These are phyloP conservation scores for Arrhamphus sclerolepis DNA, from an alignment of 2,797 vertebrate genomes.

Conservation along the genomic window DNA sequence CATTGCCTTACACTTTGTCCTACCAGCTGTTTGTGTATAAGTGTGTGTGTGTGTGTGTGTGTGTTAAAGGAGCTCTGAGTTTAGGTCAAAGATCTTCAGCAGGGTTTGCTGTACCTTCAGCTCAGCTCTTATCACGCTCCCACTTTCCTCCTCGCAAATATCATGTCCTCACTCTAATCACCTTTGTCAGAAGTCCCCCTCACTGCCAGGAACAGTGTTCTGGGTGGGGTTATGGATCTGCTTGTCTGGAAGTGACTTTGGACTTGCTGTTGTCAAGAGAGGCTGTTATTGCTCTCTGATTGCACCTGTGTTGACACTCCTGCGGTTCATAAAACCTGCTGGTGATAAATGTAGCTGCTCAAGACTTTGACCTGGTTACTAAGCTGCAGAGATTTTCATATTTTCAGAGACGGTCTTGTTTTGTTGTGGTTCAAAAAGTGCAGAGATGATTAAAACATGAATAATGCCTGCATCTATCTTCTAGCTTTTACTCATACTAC, in stretches of 20 bases:
- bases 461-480: no score
- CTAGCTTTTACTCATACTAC: no score
- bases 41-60: no score
- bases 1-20: no score
- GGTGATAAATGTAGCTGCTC: background rate
- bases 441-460: no score
- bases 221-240: slow-evolving; percentile 18
- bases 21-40: no score
- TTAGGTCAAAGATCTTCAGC: slow-evolving; percentile 3
- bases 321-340: slow-evolving; percentile 45
- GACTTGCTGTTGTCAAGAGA: slow-evolving; percentile 41
- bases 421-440: no score
- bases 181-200: background rate
- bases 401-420: no score
- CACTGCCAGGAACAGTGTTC: slow-evolving; percentile 35
- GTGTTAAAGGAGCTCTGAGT: no score
- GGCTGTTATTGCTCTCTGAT: slow-evolving; percentile 34
- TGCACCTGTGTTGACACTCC: slow-evolving; percentile 36
- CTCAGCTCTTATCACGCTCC: background rate
- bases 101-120: background rate
- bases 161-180: slow-evolving; percentile 15
- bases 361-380: background rate
- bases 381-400: background rate
- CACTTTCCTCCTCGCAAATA: slow-evolving; percentile 1
- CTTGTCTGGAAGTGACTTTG: slow-evolving; percentile 63